A percentile compares a stretch with the other conserved stretches of the same genome.
Conservation (phyloP, 2,888 invertebrate genomes). For the Petrolisthes manimaculis region DNA sequence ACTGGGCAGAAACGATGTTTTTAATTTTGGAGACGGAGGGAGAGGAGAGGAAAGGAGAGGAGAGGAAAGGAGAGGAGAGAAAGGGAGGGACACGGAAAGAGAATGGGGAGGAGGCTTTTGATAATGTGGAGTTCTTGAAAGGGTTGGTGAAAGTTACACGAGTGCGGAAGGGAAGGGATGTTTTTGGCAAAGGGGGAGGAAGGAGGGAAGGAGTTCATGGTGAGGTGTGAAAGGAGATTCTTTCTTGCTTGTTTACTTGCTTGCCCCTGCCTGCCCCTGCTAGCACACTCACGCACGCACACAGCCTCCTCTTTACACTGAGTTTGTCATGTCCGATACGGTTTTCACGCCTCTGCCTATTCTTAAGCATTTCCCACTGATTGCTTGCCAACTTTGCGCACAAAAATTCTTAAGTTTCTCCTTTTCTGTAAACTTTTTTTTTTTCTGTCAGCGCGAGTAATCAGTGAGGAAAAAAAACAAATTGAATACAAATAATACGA, state of each 20-base stretch:
- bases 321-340: neutral
- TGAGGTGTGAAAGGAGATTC: too few species aligned
- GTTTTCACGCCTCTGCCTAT: neutral
- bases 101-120: neutral
- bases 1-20: too few species aligned
- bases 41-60: neutral
- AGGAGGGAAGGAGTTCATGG: neutral
- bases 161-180: neutral
- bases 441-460: too few species aligned
- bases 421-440: neutral
- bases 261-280: too few species aligned
- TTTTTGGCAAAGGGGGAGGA: neutral
- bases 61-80: neutral
- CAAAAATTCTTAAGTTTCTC: neutral
- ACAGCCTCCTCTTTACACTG: neutral
- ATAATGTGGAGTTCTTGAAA: neutral
- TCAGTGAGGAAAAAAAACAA: too few species aligned
- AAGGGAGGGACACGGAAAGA: too few species aligned
- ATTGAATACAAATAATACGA: too few species aligned
- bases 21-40: neutral
- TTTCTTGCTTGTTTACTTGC: too few species aligned
- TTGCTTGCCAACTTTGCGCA: neutral
- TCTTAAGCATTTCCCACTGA: neutral
- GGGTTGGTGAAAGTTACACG: too few species aligned
- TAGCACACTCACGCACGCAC: too few species aligned